A percentile compares a stretch with the other conserved stretches of the same genome.
These are phyloP conservation scores for Pseudochromis fuscus DNA, from an alignment of 2,797 vertebrate genomes.

Conservation along the genomic window DNA sequence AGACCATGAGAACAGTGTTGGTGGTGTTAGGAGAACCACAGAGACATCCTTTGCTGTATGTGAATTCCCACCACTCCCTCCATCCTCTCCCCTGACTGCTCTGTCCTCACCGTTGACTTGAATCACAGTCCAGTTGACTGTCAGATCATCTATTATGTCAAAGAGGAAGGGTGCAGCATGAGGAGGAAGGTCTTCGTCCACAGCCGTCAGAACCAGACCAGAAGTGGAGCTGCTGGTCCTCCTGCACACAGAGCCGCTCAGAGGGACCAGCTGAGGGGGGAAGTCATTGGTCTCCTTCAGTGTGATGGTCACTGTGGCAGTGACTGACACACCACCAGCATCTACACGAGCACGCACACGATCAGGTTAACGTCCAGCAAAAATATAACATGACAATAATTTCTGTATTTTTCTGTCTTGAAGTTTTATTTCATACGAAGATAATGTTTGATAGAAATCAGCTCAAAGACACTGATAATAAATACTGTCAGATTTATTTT, in stretches of 20 bases:
- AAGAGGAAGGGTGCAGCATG: constrained; percentile 92
- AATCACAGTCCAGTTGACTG: constrained; percentile 91
- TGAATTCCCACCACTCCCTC: not conserved
- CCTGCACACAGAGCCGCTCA: constrained; percentile 83
- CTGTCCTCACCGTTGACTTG: constrained; percentile 87
- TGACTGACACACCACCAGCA: constrained; percentile 82
- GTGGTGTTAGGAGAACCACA: not conserved
- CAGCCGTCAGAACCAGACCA: constrained; percentile 87
- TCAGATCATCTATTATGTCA: constrained; percentile 75
- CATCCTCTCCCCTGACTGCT: not conserved
- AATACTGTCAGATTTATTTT: not conserved
- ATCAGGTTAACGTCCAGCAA: not conserved
- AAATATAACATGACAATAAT: not conserved
- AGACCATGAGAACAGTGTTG: constrained; percentile 8
- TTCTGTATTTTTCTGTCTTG: not conserved
- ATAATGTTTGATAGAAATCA: not conserved
- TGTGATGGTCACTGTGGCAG: constrained; percentile 87
- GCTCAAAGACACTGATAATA: not conserved
- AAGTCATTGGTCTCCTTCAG: constrained; percentile 95
- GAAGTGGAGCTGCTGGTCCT: constrained; percentile 53
- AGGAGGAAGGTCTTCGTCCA: constrained; percentile 90
- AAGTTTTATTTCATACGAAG: too few relatives aligned
- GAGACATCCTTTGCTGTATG: not conserved
- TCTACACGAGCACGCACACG: constrained; percentile 79
- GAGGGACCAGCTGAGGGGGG: constrained; percentile 84